phyloP scores from a whole-genome alignment of 2,888 invertebrate genomes.

The Drosophila greeni region DNA sequence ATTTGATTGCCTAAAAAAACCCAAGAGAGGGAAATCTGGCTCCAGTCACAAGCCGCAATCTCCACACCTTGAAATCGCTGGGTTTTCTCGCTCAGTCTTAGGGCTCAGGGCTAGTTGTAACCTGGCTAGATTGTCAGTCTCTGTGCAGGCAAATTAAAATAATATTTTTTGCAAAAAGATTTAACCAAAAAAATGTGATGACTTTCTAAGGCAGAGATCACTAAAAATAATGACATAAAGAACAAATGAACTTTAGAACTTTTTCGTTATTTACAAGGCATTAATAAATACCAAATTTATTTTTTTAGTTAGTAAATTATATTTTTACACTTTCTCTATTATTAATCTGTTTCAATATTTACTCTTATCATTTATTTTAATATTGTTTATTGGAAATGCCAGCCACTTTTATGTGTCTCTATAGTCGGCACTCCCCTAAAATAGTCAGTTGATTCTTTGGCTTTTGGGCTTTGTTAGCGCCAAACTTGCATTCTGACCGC shows the following conservation, averaged over 20 bases:
- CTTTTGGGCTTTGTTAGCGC: constrained; percentile 42
- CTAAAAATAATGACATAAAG: not conserved
- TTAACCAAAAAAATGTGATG: not conserved
- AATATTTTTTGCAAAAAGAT: not conserved
- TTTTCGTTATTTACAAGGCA: no score
- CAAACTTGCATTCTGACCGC: constrained; percentile 38
- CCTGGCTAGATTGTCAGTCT: constrained; percentile 6
- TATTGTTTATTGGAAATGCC: no score
- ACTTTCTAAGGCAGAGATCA: constrained; percentile 6
- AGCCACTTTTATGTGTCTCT: no score
- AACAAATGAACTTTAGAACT: not conserved
- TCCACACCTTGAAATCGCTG: constrained; percentile 39
- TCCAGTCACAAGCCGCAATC: constrained; percentile 27
- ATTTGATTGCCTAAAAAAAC: constrained; percentile 41
- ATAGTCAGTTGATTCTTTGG: not conserved
- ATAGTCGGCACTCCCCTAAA: constrained; percentile 59
- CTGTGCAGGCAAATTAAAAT: constrained; percentile 9
- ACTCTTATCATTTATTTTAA: not conserved
- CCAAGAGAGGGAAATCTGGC: constrained; percentile 32
- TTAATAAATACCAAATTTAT: no score
- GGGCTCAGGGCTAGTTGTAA: constrained; percentile 26
- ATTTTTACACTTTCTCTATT: not conserved
- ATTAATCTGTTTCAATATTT: not conserved
- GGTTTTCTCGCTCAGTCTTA: not conserved
- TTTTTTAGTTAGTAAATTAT: not conserved